Percentiles rank a stretch among this genome's conserved stretches.
phyloP scores from a whole-genome alignment of 2,888 invertebrate genomes.

The Axea sp. region DNA sequence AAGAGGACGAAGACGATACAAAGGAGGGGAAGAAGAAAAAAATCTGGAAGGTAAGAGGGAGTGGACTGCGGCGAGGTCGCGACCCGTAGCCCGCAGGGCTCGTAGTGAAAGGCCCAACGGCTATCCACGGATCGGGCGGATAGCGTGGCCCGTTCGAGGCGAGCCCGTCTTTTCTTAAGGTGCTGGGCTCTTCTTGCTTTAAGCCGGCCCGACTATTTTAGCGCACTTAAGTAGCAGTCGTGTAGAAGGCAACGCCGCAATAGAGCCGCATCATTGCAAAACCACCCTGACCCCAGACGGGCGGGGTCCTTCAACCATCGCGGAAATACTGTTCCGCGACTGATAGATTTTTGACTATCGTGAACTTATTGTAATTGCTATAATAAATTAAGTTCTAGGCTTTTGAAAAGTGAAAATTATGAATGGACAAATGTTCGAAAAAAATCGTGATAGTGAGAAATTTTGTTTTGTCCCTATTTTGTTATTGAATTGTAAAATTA shows the following conservation, averaged over 20 bases:
- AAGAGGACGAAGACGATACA: constrained; percentile 11
- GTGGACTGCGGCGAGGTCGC: constrained; percentile 78
- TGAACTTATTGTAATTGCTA: too few species aligned
- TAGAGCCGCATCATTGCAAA: constrained; percentile 66
- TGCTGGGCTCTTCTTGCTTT: constrained; percentile 71
- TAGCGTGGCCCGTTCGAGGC: constrained; percentile 62
- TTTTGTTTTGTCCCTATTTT: too few species aligned
- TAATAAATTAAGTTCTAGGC: too few species aligned
- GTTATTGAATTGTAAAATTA: too few species aligned
- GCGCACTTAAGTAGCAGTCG: constrained; percentile 75
- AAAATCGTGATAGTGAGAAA: too few species aligned
- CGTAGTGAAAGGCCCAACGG: constrained; percentile 78
- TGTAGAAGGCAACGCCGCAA: constrained; percentile 63
- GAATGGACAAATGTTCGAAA: too few species aligned
- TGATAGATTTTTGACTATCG: too few species aligned
- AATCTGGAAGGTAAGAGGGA: constrained; percentile 71
- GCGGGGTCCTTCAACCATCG: constrained; percentile 47
- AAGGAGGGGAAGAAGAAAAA: constrained; percentile 66
- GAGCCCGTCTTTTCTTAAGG: constrained; percentile 72
- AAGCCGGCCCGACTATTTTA: constrained; percentile 67
- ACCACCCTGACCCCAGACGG: constrained; percentile 69
- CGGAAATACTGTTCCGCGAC: constrained; percentile 20
- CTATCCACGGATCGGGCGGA: constrained; percentile 71
- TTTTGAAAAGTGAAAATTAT: constrained; percentile 32
- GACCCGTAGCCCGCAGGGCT: constrained; percentile 77